These are phyloP conservation scores for Forbesichthys agassizii DNA, from an alignment of 2,113 vertebrate species.

Conservation along the genomic window DNA sequence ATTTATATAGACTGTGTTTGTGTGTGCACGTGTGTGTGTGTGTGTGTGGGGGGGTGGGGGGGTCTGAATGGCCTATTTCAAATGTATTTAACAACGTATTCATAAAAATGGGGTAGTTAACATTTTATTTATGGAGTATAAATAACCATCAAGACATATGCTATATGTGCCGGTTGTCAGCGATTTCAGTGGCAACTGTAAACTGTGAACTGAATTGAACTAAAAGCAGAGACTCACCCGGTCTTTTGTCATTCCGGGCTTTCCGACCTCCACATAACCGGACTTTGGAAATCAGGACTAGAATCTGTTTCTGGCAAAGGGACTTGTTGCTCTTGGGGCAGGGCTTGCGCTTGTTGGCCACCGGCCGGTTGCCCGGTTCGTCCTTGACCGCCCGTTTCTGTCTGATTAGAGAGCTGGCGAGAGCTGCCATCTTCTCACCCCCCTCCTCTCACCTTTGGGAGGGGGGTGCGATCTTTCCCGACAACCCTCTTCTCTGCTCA, in stretches of 20 bases:
- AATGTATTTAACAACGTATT: too few relatives aligned
- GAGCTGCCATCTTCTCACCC: slow-evolving; percentile 85
- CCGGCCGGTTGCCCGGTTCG: slow-evolving; percentile 81
- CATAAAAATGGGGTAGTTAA: too few relatives aligned
- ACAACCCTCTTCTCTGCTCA: slow-evolving; percentile 47
- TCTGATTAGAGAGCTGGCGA: slow-evolving; percentile 89
- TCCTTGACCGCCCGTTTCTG: slow-evolving; percentile 90
- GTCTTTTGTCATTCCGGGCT: slow-evolving; percentile 77
- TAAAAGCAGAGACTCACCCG: slow-evolving; percentile 73
- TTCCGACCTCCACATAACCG: slow-evolving; percentile 84
- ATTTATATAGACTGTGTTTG: too few relatives aligned
- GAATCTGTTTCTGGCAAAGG: slow-evolving; percentile 89
- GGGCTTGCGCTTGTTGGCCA: slow-evolving; percentile 83
- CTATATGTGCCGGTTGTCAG: background rate
- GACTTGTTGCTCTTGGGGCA: slow-evolving; percentile 91
- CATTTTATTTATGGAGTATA: background rate
- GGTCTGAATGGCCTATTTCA: too few relatives aligned
- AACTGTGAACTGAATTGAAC: too few relatives aligned
- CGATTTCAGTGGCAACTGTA: background rate
- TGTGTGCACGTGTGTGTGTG: too few relatives aligned
- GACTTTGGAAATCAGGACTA: slow-evolving; percentile 88
- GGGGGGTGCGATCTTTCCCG: slow-evolving; percentile 63
- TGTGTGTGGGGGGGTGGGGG: too few relatives aligned
- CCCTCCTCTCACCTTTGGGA: slow-evolving; percentile 75
- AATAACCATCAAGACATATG: too few relatives aligned